phyloP scores from a whole-genome alignment of 2,888 invertebrate species.

The Stenolophus ochropezus region DNA sequence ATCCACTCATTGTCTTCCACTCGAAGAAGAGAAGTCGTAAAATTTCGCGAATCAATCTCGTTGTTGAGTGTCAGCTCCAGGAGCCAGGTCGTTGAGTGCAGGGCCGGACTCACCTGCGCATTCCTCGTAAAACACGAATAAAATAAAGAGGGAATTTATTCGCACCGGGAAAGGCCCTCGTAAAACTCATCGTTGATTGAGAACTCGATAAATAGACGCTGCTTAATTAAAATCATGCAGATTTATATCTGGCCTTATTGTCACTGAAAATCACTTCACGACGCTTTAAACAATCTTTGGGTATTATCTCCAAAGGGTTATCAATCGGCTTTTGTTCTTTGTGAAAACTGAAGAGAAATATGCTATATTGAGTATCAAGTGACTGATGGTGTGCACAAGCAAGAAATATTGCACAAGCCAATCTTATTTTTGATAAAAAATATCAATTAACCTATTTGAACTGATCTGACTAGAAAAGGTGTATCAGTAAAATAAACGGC shows the following conservation, averaged over 20 bases:
- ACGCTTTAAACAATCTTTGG: background rate
- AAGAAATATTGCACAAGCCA: too few species aligned
- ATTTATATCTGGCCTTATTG: background rate
- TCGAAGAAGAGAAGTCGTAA: background rate
- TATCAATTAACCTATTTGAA: too few species aligned
- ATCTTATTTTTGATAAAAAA: too few species aligned
- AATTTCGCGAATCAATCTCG: conserved; percentile 17
- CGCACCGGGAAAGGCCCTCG: background rate
- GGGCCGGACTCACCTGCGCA: conserved; percentile 4
- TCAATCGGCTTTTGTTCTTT: too few species aligned
- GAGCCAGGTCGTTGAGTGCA: conserved; percentile 5
- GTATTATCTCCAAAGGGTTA: background rate
- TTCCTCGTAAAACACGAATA: conserved; percentile 23
- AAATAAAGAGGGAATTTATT: conserved; percentile 19
- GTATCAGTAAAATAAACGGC: too few species aligned
- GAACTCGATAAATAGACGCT: conserved; percentile 5
- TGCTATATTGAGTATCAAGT: too few species aligned
- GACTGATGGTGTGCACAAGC: too few species aligned
- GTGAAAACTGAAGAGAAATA: too few species aligned
- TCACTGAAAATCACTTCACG: background rate
- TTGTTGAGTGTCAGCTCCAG: background rate
- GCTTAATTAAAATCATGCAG: conserved; percentile 13
- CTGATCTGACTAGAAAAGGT: too few species aligned
- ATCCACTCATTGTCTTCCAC: background rate
- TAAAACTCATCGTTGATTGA: conserved; percentile 23